Evolutionary conservation across 2,797 vertebrate species (phyloP).

Genomic region (Paguma larvata): DNA sequence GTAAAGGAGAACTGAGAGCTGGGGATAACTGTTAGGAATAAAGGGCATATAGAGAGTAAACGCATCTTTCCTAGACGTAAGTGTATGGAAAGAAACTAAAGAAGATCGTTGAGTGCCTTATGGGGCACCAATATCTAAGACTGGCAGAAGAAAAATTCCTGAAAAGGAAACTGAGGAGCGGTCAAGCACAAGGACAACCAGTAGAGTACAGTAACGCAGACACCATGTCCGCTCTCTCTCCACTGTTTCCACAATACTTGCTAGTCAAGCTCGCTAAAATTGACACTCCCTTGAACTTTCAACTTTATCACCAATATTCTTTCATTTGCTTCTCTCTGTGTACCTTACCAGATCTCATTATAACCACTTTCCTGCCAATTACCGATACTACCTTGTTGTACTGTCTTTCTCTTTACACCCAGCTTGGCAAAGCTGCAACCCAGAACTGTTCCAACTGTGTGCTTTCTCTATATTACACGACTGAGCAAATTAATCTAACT

Average conservation of each 20-base stretch:
- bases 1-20: background rate
- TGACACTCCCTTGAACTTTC: background rate
- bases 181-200: background rate
- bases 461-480: background rate
- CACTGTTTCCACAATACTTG: background rate
- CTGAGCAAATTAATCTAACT: conserved; percentile 8
- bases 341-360: background rate
- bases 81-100: background rate
- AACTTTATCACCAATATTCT: background rate
- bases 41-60: background rate
- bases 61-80: background rate
- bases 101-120: background rate
- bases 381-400: conserved; percentile 23
- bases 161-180: background rate
- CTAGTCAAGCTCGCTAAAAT: background rate
- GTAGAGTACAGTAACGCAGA: background rate
- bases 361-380: background rate
- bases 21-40: background rate
- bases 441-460: background rate
- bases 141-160: background rate
- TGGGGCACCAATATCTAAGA: background rate
- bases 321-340: background rate
- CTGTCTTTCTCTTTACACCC: background rate
- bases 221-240: background rate
- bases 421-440: conserved; percentile 20